Conservation (phyloP, 2,113 vertebrate genomes). For the Nettapus auritus region DNA sequence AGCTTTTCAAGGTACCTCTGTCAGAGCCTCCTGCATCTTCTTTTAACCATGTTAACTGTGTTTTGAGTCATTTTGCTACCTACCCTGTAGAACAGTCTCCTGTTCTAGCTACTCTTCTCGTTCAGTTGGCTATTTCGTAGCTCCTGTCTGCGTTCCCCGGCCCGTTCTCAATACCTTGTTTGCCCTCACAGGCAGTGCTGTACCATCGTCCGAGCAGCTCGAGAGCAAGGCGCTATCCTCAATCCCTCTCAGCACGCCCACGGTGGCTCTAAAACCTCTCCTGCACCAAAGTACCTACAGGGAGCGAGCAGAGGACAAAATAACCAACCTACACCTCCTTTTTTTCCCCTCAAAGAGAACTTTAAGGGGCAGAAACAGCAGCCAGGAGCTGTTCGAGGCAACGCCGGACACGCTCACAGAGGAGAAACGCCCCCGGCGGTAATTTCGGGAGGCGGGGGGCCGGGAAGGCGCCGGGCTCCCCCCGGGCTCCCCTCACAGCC, state of each 20-base stretch:
- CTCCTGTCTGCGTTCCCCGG: background rate
- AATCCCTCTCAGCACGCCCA: rapidly evolving
- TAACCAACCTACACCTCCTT: background rate
- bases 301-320: background rate
- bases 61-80: background rate
- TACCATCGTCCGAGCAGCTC: background rate
- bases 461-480: background rate
- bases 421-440: background rate
- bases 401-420: no score
- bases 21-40: background rate
- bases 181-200: background rate
- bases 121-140: background rate
- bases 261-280: background rate
- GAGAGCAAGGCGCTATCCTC: background rate
- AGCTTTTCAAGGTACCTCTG: background rate
- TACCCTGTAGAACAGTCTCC: rapidly evolving
- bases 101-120: background rate
- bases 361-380: background rate
- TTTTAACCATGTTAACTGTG: background rate
- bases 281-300: rapidly evolving
- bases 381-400: background rate
- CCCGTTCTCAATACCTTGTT: background rate
- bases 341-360: background rate
- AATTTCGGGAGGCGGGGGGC: background rate
- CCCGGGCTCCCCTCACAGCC: background rate